Percentiles rank a stretch among this genome's conserved stretches.
Conservation (phyloP, 2,113 vertebrate genomes). For the Ranitomeya imitator region DNA sequence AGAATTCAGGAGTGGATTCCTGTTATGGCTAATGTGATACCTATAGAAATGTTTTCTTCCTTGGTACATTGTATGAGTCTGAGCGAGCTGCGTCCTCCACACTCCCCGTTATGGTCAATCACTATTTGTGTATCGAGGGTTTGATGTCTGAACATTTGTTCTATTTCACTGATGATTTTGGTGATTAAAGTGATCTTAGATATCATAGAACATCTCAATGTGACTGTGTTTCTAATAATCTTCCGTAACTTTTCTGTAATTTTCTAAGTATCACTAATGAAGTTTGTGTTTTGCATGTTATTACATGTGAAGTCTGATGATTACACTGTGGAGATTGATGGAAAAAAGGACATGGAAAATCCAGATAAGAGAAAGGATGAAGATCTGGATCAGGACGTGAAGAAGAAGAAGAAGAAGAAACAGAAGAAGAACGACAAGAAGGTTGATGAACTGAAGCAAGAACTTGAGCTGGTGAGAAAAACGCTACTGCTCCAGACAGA, state of each 20-base stretch:
- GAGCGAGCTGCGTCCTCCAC: too few species aligned
- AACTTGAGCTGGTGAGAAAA: constrained; percentile 73
- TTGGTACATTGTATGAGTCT: too few species aligned
- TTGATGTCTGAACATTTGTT: background rate
- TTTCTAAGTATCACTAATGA: background rate
- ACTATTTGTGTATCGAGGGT: background rate
- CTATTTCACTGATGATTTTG: background rate
- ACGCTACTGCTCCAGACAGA: background rate
- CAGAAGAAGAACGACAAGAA: constrained; percentile 62
- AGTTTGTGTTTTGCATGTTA: background rate
- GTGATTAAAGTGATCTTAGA: background rate
- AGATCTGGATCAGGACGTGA: constrained; percentile 62
- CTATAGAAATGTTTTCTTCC: too few species aligned
- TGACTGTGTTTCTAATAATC: too few species aligned
- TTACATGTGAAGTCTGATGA: constrained; percentile 68
- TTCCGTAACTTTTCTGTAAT: background rate
- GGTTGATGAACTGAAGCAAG: constrained; percentile 69
- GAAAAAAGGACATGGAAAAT: constrained; percentile 63
- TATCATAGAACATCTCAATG: background rate
- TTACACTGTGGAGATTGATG: constrained; percentile 72
- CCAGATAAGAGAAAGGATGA: constrained; percentile 51
- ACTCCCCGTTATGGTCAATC: background rate
- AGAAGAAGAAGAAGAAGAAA: constrained; percentile 61
- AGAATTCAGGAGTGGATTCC: too few species aligned
- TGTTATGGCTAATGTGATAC: too few species aligned